Evolutionary conservation across 2,797 vertebrate genomes (phyloP).

Genomic region (Gallinago nigripennis): DNA sequence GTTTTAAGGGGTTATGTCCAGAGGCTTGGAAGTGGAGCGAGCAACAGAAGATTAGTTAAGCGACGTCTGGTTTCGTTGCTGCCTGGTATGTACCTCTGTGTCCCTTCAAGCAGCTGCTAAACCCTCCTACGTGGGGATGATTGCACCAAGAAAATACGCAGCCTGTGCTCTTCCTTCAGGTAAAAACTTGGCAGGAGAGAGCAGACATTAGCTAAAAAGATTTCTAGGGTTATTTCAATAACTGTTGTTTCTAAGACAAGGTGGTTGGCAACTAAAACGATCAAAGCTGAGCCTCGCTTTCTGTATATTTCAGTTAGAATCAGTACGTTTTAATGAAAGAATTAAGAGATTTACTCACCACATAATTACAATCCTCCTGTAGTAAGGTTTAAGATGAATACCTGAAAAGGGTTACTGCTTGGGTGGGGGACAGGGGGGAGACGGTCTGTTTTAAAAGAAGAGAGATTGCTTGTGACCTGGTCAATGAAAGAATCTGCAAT

Average conservation of each 20-base stretch:
- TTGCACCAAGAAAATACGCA: not conserved
- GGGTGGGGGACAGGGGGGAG: fast-evolving
- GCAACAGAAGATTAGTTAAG: not conserved
- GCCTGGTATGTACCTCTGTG: not conserved
- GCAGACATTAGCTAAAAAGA: not conserved
- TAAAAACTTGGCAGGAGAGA: constrained; percentile 23
- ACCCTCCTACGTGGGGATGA: not conserved
- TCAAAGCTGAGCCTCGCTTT: constrained; percentile 15
- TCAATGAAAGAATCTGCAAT: constrained; percentile 14
- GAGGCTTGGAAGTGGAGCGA: not conserved
- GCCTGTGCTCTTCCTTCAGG: not conserved
- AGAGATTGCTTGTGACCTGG: not conserved
- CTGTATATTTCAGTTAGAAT: not conserved
- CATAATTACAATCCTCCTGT: not conserved
- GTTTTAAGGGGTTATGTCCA: not conserved
- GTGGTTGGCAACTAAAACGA: not conserved
- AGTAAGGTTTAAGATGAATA: not conserved
- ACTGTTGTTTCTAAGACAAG: not conserved
- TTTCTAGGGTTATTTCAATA: not conserved
- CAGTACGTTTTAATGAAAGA: not conserved
- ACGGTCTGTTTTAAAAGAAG: not conserved
- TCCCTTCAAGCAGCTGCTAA: constrained; percentile 7
- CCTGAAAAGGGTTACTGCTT: not conserved
- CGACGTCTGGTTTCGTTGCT: not conserved
- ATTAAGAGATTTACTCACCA: not conserved